Evolutionary conservation across 64 coral and sea anemone species (phyloP).

Genomic region (Stichodactyla mertensii): DNA sequence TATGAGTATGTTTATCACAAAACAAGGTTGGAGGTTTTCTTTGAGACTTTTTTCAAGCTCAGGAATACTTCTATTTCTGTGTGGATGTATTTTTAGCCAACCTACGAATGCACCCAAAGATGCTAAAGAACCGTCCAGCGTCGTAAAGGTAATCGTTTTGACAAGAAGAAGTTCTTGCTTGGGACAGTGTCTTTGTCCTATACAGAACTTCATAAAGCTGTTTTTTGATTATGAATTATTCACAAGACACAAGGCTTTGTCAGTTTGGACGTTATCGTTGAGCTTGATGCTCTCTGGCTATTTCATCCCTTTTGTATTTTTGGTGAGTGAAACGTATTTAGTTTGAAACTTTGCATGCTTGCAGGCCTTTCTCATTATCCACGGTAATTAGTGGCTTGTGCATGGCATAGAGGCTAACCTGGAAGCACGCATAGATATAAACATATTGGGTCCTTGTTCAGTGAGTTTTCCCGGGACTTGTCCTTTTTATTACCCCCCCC

Average conservation of each 20-base stretch:
- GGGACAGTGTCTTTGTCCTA: not conserved
- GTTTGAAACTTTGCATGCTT: not conserved
- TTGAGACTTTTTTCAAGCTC: slow-evolving; percentile 27
- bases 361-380: no score
- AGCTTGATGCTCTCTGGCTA: slow-evolving; percentile 40
- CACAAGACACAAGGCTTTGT: slow-evolving; percentile 27
- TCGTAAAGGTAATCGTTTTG: not conserved
- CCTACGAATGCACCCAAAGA: not conserved
- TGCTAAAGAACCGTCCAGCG: not conserved
- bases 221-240: slow-evolving; percentile 8
- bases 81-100: not conserved
- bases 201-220: not conserved
- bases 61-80: not conserved
- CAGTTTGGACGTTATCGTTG: slow-evolving; percentile 29
- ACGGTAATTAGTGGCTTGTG: no score
- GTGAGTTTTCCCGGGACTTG: no score
- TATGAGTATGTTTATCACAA: slow-evolving; percentile 3
- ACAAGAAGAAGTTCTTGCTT: not conserved
- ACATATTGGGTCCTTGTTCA: no score
- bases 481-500: no score
- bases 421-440: no score
- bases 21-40: slow-evolving; percentile 25
- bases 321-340: slow-evolving; percentile 27
- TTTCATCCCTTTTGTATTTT: slow-evolving; percentile 54
- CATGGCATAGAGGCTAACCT: no score